Conservation (phyloP, 2,888 invertebrate species). For the Pardosa pseudoannulata region DNA sequence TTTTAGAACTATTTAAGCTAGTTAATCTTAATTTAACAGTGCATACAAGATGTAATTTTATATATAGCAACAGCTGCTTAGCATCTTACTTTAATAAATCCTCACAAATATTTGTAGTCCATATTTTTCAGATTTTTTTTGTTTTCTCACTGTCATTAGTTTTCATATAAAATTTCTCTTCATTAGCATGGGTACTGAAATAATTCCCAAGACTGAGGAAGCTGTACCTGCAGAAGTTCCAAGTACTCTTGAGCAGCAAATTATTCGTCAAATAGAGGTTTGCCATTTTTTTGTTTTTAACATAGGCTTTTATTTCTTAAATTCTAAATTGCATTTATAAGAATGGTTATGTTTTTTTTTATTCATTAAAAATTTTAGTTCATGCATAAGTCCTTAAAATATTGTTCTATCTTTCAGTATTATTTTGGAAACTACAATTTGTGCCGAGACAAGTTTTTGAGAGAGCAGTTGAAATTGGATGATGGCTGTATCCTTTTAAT, state of each 20-base stretch:
- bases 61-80: too few relatives aligned
- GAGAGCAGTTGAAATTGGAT: constrained; percentile 88
- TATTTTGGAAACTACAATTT: constrained; percentile 95
- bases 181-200: constrained; percentile 55
- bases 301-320: too few relatives aligned
- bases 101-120: too few relatives aligned
- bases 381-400: neutral
- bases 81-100: too few relatives aligned
- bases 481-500: constrained; percentile 81
- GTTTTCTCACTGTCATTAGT: too few relatives aligned
- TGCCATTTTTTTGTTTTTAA: too few relatives aligned
- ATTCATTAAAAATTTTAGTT: too few relatives aligned
- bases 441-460: constrained; percentile 93
- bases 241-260: constrained; percentile 50
- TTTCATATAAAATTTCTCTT: too few relatives aligned
- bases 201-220: constrained; percentile 17
- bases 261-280: constrained; percentile 70
- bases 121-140: too few relatives aligned
- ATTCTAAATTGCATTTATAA: neutral
- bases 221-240: constrained; percentile 14
- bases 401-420: constrained; percentile 79
- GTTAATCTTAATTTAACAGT: too few relatives aligned
- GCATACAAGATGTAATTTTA: too few relatives aligned
- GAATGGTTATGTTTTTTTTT: neutral
- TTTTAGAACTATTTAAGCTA: too few relatives aligned